Percentiles rank a stretch among this genome's conserved stretches.
Conservation (phyloP, 2,888 invertebrate genomes). For the Zaprionus bogoriensis region DNA sequence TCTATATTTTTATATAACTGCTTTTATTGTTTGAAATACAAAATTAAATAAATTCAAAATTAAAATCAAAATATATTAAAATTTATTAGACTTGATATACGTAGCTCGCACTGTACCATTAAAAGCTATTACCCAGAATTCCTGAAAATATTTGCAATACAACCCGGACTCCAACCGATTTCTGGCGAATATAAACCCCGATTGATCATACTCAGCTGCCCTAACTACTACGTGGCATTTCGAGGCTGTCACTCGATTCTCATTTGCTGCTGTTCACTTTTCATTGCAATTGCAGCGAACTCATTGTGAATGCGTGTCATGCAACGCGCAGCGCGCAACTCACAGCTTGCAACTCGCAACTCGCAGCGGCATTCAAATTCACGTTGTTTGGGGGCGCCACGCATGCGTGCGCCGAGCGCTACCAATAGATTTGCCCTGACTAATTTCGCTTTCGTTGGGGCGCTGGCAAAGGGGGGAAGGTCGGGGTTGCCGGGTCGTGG, state of each 20-base stretch:
- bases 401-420: slow-evolving; percentile 43
- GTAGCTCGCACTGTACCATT: too few species aligned
- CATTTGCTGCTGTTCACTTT: background rate
- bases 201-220: background rate
- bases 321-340: slow-evolving; percentile 20
- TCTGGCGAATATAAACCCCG: background rate
- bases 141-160: too few species aligned
- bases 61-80: too few species aligned
- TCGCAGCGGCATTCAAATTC: too few species aligned
- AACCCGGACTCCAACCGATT: too few species aligned
- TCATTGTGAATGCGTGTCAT: slow-evolving; percentile 53
- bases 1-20: too few species aligned
- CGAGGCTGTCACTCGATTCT: background rate
- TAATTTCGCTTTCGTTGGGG: slow-evolving; percentile 49
- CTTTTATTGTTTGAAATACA: too few species aligned
- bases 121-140: too few species aligned
- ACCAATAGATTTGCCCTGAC: slow-evolving; percentile 30
- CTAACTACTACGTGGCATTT: slow-evolving; percentile 7
- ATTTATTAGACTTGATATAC: too few species aligned
- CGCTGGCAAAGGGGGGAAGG: background rate
- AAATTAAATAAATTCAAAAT: background rate
- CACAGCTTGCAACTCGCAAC: slow-evolving; percentile 35
- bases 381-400: slow-evolving; percentile 43
- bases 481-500: background rate
- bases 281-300: background rate